Base-by-base conservation (phyloP, 2,113 vertebrate genomes). In the Riparia riparia region DNA sequence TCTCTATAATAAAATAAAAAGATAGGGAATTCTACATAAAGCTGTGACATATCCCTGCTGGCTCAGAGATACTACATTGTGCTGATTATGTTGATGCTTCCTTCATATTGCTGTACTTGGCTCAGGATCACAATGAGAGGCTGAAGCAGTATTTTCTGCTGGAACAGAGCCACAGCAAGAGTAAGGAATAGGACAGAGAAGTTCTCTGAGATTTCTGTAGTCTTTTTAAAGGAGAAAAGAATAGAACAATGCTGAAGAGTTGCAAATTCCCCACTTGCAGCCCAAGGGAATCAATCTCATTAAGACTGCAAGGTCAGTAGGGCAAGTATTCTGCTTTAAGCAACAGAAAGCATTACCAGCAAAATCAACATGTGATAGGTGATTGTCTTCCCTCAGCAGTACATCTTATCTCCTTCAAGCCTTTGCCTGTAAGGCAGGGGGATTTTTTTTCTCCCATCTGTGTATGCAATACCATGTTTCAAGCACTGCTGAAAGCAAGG, bases 91-190 rank as follows among this genome's bases (percentile, higher is more conserved):
- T 97, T 96, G 95, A 96, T 97, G 96, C 97, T 98, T 98, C 96
- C 97, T 97, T 96, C 94, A 44, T 86, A 97, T 93, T 98, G 98
- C 97, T 98, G 96, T 98, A 90, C 87, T 98, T 98, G 98, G 98
- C 98, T 1, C 64, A 83, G 61, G 97, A 98, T 98, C 98, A 98
- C 97, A 97, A 95, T 90, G 74, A 95, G 81, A 95, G 85, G 77
- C 80, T 97, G 95, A 92, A 97, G 82, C 95, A 89, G 83, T 96
- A 66, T 92, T 96, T 96, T 96, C 95, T 94, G 68, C 79, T 98
- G 97, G 98, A 97, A 58, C 12, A 41, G 42, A 77, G 93, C 98
- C 97, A 97, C n/a, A 69, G 26, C 22, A 96, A 83, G 82, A 83
- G 89, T 89, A 94, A 95, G 70, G 57, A 95, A 83, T 15, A 84